Base-by-base conservation (phyloP, 2,113 vertebrate species). In the Oryzias woworae region DNA sequence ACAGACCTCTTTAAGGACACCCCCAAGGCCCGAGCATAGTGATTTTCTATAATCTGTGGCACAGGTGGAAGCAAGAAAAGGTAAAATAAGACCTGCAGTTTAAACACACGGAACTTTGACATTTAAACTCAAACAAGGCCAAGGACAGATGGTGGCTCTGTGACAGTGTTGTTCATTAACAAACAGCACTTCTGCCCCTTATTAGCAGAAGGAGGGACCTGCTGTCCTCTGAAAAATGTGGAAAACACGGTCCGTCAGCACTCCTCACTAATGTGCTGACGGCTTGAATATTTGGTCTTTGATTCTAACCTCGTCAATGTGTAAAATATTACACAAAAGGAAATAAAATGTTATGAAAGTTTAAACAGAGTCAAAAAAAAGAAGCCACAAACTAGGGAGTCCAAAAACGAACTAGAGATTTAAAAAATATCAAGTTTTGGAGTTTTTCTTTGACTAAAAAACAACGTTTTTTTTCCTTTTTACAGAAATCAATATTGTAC, bases 11-110 rank as follows among this genome's bases (percentile, higher is more conserved):
- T 73, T 20, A 82, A 58, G 1, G 60, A 51, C 15, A 94, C 41
- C 4, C 89, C 92, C 80, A 99, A 75, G 43, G 94, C 63, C 0
- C 14, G 75, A 0, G 72, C 86, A 5, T 98, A 99, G 75, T 98
- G 93, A 0, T 68, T 78, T 79, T 94, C 87, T 77, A 99, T 98
- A 58, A 96, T 77, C 97, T 99, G 55, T 1, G 3, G 60, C 28
- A 66, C 46, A 59, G 17, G 44, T 0, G 45, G 14, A 28, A 2
- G 10, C n/a, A 46, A 18, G 20, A 60, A 15, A 15, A 41, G 18
- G 24, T n/a, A 16, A 20, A 43, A 58, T 23, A 16, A 67, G 2
- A n/a, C 14, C 20, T 60, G n/a, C 26, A 68, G 10, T 31, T 31
- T 24, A 0, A 65, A 17, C 36, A 36, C 31, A 36, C 36, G 10